Evolutionary conservation across 2,797 vertebrate genomes (phyloP), one percentile per base, ranked within the genome.

Genomic region (Hemibagrus guttatus): DNA sequence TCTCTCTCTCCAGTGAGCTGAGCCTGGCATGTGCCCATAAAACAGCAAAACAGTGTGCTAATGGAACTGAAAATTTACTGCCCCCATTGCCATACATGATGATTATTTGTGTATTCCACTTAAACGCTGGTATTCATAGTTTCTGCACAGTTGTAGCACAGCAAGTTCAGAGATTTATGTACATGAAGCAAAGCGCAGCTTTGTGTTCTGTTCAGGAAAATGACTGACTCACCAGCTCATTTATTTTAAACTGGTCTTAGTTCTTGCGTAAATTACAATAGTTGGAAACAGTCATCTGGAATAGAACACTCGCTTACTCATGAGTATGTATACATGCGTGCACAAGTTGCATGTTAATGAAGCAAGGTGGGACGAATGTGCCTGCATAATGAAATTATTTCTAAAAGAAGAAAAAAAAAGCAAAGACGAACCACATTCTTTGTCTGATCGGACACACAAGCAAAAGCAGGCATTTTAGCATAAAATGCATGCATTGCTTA

Each of bases 161-260:
- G 7, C 23, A 61, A 61, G 39, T 64, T 86, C 68, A 52, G 11
- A 71, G 28, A 69, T 28, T 52, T 79, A 28, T 28, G 14, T 21
- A 35, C 78, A 81, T 56, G 52, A 87, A 76, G 81, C 52, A 78
- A 87, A 76, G 81, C 52, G 68, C 63, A 83, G 12, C n/a, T 86
- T 26, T 58, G 52, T 31, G 85, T 61, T 82, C 31, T 39, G 59
- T 28, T 66, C 52, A 28, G 23, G 26, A 63, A 42, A 74, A 82
- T 31, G 81, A 68, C 63, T 84, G 86, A 87, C 72, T 87, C 86
- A 87, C 64, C 81, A 59, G 26, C 4, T 11, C 39, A 42, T 19
- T 59, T 46, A 79, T 71, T 87, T 76, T 69, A 78, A 49, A 59
- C 61, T 12, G 26, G 52, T 68, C 52, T 83, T 61, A 39, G 59